phyloP scores from a whole-genome alignment of 2,797 vertebrate species.

The Falco concolor region DNA sequence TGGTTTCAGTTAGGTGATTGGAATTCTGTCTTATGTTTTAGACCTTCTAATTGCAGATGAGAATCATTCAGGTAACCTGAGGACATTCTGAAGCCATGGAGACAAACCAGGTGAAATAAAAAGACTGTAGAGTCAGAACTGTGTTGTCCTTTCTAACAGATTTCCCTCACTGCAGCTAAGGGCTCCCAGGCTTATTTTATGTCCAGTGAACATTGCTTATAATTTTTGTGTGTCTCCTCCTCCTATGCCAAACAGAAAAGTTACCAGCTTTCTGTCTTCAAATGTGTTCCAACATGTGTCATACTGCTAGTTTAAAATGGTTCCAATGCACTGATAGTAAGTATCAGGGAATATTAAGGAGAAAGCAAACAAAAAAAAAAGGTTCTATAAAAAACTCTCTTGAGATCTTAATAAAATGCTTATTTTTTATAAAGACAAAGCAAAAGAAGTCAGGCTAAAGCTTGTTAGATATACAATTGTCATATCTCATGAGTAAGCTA shows the following conservation, averaged over 20 bases:
- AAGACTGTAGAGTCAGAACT: not conserved
- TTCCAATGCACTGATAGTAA: not conserved
- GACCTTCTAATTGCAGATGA: not conserved
- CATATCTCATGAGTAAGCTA: not conserved
- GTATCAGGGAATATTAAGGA: not conserved
- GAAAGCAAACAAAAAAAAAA: not conserved
- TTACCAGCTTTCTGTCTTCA: not conserved
- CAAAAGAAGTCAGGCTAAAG: not conserved
- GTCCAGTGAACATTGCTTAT: not conserved
- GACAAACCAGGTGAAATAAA: not conserved
- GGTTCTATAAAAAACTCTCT: not conserved
- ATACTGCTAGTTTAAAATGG: not conserved
- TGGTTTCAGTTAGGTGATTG: not conserved
- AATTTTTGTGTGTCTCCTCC: not conserved
- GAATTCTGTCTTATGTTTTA: not conserved
- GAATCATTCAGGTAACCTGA: accelerated
- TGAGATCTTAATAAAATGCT: not conserved
- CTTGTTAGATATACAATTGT: not conserved
- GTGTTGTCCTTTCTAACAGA: not conserved
- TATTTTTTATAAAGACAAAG: not conserved
- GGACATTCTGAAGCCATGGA: not conserved
- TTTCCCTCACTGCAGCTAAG: not conserved
- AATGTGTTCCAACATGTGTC: not conserved
- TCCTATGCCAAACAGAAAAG: not conserved
- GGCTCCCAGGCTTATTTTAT: not conserved